Conservation (phyloP, 2,113 vertebrate species). For the Promerops cafer region DNA sequence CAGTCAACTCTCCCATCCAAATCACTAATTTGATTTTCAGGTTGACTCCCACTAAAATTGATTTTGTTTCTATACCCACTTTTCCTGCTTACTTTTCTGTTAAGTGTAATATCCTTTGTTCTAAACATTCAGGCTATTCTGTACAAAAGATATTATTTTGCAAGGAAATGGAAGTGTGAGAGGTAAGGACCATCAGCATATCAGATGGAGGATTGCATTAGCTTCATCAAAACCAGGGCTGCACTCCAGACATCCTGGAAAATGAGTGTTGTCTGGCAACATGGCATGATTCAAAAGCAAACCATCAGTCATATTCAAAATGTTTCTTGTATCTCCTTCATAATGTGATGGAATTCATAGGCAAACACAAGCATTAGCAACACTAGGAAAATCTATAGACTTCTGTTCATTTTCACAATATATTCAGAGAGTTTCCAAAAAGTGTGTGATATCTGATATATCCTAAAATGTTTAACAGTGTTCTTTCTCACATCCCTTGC, state of each 20-base stretch:
- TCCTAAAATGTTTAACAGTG: not conserved
- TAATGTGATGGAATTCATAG: not conserved
- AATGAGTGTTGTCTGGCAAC: not conserved
- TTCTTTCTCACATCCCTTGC: not conserved
- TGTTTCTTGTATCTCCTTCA: not conserved
- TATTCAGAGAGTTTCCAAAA: not conserved
- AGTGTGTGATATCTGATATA: rapidly evolving
- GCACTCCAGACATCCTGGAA: not conserved
- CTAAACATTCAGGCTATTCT: not conserved
- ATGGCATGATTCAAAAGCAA: not conserved
- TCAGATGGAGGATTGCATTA: not conserved
- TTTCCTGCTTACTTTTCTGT: not conserved
- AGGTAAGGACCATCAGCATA: not conserved
- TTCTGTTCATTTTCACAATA: not conserved
- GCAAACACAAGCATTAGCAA: not conserved
- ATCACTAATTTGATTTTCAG: not conserved
- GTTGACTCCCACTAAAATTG: not conserved
- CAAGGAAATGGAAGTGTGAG: not conserved
- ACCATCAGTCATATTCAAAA: not conserved
- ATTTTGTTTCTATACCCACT: not conserved
- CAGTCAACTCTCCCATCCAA: not conserved
- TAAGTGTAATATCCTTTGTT: not conserved
- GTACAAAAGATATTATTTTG: not conserved
- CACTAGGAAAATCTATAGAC: not conserved
- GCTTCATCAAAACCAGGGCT: not conserved